Evolutionary conservation across 2,113 vertebrate genomes (phyloP), one percentile per base, ranked within the genome.

Genomic region (Megatriorchis doriae): DNA sequence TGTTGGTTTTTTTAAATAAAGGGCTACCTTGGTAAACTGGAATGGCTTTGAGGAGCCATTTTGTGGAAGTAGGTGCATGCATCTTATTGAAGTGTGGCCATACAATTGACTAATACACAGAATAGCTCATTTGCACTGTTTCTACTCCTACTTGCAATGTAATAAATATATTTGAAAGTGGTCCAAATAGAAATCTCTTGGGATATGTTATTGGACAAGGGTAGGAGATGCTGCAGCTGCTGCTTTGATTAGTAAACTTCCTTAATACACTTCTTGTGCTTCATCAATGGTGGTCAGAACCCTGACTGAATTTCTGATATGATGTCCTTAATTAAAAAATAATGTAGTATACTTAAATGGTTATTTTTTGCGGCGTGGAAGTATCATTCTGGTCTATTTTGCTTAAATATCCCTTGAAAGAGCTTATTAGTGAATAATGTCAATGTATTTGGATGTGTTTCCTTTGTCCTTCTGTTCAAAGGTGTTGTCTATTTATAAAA

Each of bases 11-110:
- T 48, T 43, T 66, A 8, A 65, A 38, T 36, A 10, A 84, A 43
- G 34, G 67, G 13, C 6, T 31, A 7, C 61, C 53, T 81, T 85
- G 52, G 36, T 85, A 62, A n/a, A 36, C 43, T 90, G 86, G 83
- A 55, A 22, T 94, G 89, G 67, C 81, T 88, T 96, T 86, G 94
- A 94, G 93, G 88, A 96, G 96, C 97, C 95, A 97, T 97, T 97
- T 97, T 97, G 95, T 97, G 86, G 83, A 77, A 63, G 66, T 80
- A 85, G 84, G 83, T 93, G 63, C 79, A 48, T 94, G 45, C 78
- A 71, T 93, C 55, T 85, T 72, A 29, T 34, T 67, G 81, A 86
- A 90, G 53, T 32, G 27, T 94, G 93, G 70, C 86, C 81, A 4
- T 43, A 20, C 52, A 26, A 34, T 90, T 6, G 2, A 40, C 72